phyloP scores from a whole-genome alignment of 1,140 invertebrate genomes.

The Trichonephila clavipes region DNA sequence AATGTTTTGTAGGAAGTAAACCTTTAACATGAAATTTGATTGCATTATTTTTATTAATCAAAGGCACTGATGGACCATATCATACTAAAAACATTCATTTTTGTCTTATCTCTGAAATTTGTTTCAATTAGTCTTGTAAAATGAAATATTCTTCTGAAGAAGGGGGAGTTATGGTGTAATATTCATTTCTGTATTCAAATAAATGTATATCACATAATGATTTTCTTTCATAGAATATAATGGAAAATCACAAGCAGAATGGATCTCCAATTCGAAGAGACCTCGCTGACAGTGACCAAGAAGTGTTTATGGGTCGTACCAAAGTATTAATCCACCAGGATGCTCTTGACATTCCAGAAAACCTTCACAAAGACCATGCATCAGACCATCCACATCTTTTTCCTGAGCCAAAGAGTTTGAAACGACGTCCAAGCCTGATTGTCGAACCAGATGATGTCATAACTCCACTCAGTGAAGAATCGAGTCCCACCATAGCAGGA shows the following conservation, averaged over 20 bases:
- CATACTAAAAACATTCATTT: no score
- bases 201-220: background rate
- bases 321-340: constrained; percentile 67
- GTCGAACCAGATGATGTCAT: constrained; percentile 68
- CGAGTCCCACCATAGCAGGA: constrained; percentile 58
- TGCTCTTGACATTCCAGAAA: constrained; percentile 58
- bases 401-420: constrained; percentile 4
- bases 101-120: no score
- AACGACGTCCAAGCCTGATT: constrained; percentile 43
- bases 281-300: constrained; percentile 65
- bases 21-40: no score
- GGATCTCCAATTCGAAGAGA: constrained; percentile 59
- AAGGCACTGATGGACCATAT: no score
- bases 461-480: constrained; percentile 73
- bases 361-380: background rate
- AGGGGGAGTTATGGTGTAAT: background rate
- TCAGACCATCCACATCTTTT: constrained; percentile 42
- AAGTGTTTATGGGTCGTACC: constrained; percentile 50
- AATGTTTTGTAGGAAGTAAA: no score
- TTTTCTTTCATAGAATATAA: background rate
- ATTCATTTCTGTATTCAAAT: background rate
- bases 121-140: no score
- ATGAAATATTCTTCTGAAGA: no score
- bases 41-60: no score
- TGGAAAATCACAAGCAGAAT: constrained; percentile 62